Evolutionary conservation across 2,888 invertebrate species (phyloP).

Genomic region (Beris chalybata): DNA sequence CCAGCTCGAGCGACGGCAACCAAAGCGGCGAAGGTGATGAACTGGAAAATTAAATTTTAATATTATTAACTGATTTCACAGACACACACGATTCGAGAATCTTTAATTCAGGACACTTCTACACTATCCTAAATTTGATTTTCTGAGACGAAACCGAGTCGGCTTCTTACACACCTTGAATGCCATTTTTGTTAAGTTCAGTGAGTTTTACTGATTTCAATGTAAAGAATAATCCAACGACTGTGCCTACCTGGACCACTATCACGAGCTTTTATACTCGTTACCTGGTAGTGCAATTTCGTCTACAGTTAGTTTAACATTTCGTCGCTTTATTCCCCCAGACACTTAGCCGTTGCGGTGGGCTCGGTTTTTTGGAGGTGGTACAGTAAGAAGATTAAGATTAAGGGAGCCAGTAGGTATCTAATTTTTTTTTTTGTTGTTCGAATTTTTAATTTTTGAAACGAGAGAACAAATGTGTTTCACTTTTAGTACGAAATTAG

Average conservation of each 20-base stretch:
- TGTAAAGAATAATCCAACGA: conserved; percentile 36
- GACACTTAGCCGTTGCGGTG: background rate
- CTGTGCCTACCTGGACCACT: conserved; percentile 34
- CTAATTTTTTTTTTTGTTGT: too few relatives aligned
- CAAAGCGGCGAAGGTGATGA: conserved; percentile 43
- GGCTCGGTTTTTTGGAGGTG: too few relatives aligned
- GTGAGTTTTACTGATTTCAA: conserved; percentile 28
- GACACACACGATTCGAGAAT: background rate
- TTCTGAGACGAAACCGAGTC: background rate
- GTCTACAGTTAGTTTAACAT: conserved; percentile 10
- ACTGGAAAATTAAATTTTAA: conserved; percentile 37
- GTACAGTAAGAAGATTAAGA: too few relatives aligned
- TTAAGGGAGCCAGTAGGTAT: too few relatives aligned
- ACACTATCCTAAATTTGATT: background rate
- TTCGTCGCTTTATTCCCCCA: conserved; percentile 20
- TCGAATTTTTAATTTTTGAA: too few relatives aligned
- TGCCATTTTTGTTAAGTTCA: conserved; percentile 40
- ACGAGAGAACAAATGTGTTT: too few relatives aligned
- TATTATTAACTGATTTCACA: background rate
- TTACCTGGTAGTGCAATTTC: conserved; percentile 19
- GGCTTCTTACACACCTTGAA: conserved; percentile 40
- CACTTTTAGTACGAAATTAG: too few relatives aligned
- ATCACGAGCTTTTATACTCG: conserved; percentile 31
- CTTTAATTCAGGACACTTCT: conserved; percentile 1
- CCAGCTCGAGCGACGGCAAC: conserved; percentile 43